Evolutionary conservation across 2,797 vertebrate genomes (phyloP), one percentile per base, ranked within the genome.

Genomic region (Manis crassicaudata): DNA sequence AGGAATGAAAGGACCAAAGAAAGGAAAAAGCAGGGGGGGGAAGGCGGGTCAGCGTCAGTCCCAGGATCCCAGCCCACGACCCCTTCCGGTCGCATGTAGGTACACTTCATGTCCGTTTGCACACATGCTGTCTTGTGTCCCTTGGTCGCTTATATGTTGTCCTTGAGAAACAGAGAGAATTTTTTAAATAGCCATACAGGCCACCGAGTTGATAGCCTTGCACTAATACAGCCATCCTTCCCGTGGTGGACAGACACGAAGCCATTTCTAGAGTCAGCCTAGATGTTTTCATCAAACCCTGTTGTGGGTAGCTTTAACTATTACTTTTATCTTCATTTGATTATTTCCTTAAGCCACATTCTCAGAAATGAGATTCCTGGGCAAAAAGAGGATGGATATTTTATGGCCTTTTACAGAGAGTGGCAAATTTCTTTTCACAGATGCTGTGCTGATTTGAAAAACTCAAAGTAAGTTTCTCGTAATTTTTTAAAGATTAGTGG

Each of bases 331-430:
- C 27, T 18, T 6, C 0, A 43, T 94, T 83, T 14, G 37, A 62
- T 72, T 76, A 56, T 89, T 96, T 90, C 73, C 72, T 77, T 82
- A 29, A 88, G 56, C 40, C 56, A 32, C n/a, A 21, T 77, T 54
- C 54, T 70, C 52, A 93, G 75, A 52, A 82, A 79, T 58, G 50
- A 27, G 52, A 65, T 73, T 32, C 67, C 88, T 79, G 62, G 35
- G 37, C 84, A 46, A 75, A 46, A 84, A 83, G 7, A 11, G 21
- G 35, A 76, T 65, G 60, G 35, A 10, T 88, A 60, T 46, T 56
- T 88, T 23, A 12, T 46, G 23, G 2, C 37, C 2, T 87, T 84
- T 91, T 56, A 75, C 85, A 91, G 20, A 79, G 1, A 62, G 32
- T 54, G 65, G n/a, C 21, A 65, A 25, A 77, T 67, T 68, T 90